phyloP scores from a whole-genome alignment of 2,888 invertebrate genomes.

The Lingula anatina region DNA sequence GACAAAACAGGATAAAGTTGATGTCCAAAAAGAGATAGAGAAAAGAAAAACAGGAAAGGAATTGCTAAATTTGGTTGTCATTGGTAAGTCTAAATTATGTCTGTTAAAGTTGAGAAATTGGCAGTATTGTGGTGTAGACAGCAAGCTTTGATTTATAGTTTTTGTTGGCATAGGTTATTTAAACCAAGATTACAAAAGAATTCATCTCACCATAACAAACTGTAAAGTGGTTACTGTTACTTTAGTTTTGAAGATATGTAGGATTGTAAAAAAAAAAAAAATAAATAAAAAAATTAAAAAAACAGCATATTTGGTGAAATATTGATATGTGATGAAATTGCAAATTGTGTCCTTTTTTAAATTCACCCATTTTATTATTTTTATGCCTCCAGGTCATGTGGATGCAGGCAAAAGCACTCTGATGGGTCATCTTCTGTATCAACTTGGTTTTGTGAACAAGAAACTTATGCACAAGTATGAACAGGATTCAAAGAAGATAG shows the following conservation, averaged over 20 bases:
- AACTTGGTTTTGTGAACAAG: conserved; percentile 60
- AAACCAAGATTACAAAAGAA: neutral
- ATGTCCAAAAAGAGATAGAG: conserved; percentile 55
- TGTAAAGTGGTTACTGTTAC: too few species aligned
- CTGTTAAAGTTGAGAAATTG: neutral
- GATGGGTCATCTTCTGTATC: conserved; percentile 89
- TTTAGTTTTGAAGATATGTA: too few species aligned
- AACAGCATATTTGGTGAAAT: too few species aligned
- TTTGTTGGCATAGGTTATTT: neutral
- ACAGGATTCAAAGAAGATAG: conserved; percentile 83
- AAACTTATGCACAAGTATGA: conserved; percentile 93
- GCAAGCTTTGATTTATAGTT: neutral
- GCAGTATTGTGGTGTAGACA: neutral
- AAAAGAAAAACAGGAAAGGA: conserved; percentile 72
- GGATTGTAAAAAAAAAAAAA: too few species aligned
- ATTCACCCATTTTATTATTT: too few species aligned
- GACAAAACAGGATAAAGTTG: conserved; percentile 37
- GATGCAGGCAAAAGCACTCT: conserved; percentile 95
- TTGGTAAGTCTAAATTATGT: conserved; percentile 28
- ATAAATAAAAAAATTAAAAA: too few species aligned
- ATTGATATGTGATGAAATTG: too few species aligned
- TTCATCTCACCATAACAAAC: too few species aligned
- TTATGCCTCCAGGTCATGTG: conserved; percentile 89
- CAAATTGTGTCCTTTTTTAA: too few species aligned
- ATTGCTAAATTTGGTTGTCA: conserved; percentile 72